phyloP scores from a whole-genome alignment of 2,888 invertebrate species.

The Drosophila ezoana region DNA sequence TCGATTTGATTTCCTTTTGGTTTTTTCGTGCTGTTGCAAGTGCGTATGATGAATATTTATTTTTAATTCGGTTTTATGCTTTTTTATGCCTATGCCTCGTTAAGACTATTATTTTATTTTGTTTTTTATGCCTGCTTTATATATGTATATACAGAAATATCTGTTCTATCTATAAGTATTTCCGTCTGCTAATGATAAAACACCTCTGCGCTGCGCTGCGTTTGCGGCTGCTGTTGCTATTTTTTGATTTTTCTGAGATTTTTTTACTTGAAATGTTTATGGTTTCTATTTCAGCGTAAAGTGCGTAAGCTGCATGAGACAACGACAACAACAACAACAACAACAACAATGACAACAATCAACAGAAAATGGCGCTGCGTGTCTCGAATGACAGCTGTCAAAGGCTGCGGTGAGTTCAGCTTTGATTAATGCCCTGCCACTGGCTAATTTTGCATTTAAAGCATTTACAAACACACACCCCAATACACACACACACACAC shows the following conservation, averaged over 20 bases:
- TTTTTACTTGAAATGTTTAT: conserved; percentile 36
- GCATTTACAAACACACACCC: conserved; percentile 24
- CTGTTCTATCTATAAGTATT: conserved; percentile 41
- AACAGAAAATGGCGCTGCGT: conserved; percentile 60
- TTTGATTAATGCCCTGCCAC: conserved; percentile 58
- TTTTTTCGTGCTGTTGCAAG: conserved; percentile 27
- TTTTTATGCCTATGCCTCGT: conserved; percentile 35
- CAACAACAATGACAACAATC: conserved; percentile 5
- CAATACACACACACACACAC: conserved; percentile 1
- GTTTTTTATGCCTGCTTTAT: conserved; percentile 1
- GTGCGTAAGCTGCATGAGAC: conserved; percentile 73
- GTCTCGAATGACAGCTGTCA: conserved; percentile 73
- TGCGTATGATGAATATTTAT: conserved; percentile 67
- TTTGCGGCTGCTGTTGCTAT: conserved; percentile 23
- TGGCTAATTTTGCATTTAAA: conserved; percentile 63
- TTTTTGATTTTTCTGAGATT: conserved; percentile 22
- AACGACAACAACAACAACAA: conserved; percentile 2
- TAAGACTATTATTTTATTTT: conserved; percentile 34
- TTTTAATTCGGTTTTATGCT: conserved; percentile 32
- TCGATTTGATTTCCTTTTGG: not conserved
- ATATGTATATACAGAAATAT: not conserved
- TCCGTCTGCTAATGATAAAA: conserved; percentile 68
- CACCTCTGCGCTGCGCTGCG: conserved; percentile 28
- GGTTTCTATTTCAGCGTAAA: conserved; percentile 59
- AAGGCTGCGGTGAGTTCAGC: conserved; percentile 52